Percentiles rank a stretch among this genome's conserved stretches.
Conservation (phyloP, 1,140 invertebrate genomes). For the Brachionus paranguensis region DNA sequence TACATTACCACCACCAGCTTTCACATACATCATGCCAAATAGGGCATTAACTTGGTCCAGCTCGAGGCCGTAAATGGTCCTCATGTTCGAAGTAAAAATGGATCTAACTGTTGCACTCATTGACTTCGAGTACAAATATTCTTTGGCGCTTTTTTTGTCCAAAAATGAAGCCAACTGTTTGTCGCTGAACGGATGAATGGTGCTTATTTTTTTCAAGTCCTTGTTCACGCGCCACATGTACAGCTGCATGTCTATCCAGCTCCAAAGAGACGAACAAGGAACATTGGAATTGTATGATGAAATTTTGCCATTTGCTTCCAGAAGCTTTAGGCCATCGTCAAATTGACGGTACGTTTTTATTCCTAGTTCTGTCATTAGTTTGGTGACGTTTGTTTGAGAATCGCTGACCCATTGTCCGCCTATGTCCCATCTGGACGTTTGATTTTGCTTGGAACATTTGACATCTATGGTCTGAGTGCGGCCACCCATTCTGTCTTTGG, state of each 20-base stretch:
- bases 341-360: slow-evolving; percentile 50
- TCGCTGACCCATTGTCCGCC: slow-evolving; percentile 53
- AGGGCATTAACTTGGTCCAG: slow-evolving; percentile 52
- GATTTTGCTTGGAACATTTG: slow-evolving; percentile 42
- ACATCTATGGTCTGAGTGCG: slow-evolving; percentile 47
- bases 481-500: slow-evolving; percentile 52
- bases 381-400: slow-evolving; percentile 50
- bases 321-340: slow-evolving; percentile 49
- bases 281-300: slow-evolving; percentile 48
- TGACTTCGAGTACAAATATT: background rate
- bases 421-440: slow-evolving; percentile 48
- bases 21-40: slow-evolving; percentile 53
- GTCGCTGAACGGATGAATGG: background rate
- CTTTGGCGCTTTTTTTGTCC: background rate
- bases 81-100: slow-evolving; percentile 43
- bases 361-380: slow-evolving; percentile 48
- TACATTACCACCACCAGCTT: slow-evolving; percentile 50
- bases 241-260: background rate
- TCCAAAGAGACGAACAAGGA: slow-evolving; percentile 49
- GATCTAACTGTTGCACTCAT: slow-evolving; percentile 45
- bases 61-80: slow-evolving; percentile 51
- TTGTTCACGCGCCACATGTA: background rate
- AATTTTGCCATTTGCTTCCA: slow-evolving; percentile 48
- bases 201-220: slow-evolving; percentile 18
- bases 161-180: background rate